A percentile compares a stretch with the other conserved stretches of the same genome.
These are phyloP conservation scores for Carterocephalus palaemon DNA, from an alignment of 2,888 invertebrate genomes.

Conservation along the genomic window DNA sequence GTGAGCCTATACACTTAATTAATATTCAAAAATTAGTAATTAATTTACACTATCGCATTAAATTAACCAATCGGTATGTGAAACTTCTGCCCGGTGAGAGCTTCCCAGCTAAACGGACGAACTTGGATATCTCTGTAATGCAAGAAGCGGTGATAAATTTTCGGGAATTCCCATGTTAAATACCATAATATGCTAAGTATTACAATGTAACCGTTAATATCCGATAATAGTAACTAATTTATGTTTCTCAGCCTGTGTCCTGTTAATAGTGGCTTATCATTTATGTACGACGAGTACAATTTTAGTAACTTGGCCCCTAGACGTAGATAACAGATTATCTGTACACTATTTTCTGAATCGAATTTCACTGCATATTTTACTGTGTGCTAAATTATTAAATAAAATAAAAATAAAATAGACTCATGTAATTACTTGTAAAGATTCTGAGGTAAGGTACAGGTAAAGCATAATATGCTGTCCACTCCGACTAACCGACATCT, in stretches of 20 bases:
- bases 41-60: slow-evolving; percentile 38
- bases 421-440: not conserved
- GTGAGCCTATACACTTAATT: slow-evolving; percentile 31
- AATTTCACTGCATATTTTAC: no score
- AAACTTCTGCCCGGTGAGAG: slow-evolving; percentile 33
- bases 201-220: slow-evolving; percentile 3
- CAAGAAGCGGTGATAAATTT: slow-evolving; percentile 13
- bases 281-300: no score
- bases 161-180: slow-evolving; percentile 21
- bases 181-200: slow-evolving; percentile 6
- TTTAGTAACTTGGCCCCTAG: no score
- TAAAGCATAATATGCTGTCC: slow-evolving; percentile 2
- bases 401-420: no score
- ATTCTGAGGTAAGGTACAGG: slow-evolving; percentile 1
- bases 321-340: no score
- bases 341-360: no score
- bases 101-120: slow-evolving; percentile 26
- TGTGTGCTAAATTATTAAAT: no score
- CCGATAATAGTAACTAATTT: no score
- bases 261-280: no score
- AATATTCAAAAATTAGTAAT: slow-evolving; percentile 31
- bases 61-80: slow-evolving; percentile 42
- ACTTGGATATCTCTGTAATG: slow-evolving; percentile 27
- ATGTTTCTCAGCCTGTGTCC: no score
- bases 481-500: slow-evolving; percentile 1